These are phyloP conservation scores for Remorina albescens DNA, from an alignment of 2,797 vertebrate species.

Conservation along the genomic window DNA sequence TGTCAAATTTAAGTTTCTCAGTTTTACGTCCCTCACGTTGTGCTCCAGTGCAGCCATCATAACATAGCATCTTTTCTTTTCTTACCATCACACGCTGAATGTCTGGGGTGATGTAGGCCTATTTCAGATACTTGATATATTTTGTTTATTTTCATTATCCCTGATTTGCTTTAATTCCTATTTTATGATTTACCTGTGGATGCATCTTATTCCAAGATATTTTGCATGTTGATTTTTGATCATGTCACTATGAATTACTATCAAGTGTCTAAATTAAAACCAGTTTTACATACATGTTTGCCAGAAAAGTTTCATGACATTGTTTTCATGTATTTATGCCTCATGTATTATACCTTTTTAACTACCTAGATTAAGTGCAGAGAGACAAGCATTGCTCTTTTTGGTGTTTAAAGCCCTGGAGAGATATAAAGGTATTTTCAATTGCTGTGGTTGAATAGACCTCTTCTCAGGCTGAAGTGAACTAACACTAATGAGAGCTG, in stretches of 20 bases:
- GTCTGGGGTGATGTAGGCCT: background rate
- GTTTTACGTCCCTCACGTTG: background rate
- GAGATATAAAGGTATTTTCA: background rate
- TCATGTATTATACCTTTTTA: background rate
- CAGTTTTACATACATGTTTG: background rate
- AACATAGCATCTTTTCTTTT: background rate
- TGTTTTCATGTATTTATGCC: background rate
- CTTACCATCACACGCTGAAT: background rate
- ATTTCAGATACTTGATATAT: background rate
- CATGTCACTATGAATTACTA: background rate
- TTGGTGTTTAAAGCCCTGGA: background rate
- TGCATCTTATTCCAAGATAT: no score
- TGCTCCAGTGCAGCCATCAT: background rate
- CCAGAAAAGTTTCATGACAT: background rate
- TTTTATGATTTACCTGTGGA: background rate
- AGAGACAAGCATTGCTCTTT: background rate
- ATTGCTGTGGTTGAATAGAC: slow-evolving; percentile 2
- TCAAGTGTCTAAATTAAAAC: background rate
- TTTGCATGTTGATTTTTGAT: background rate
- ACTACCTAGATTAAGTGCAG: slow-evolving; percentile 7
- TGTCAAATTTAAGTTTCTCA: background rate
- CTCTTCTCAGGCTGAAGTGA: background rate
- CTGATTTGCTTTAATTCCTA: background rate
- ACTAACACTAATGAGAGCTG: background rate
- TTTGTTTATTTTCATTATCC: background rate